Evolutionary conservation across 2,888 invertebrate genomes (phyloP), one percentile per base, ranked within the genome.

Genomic region (Pachymerium ferrugineum): DNA sequence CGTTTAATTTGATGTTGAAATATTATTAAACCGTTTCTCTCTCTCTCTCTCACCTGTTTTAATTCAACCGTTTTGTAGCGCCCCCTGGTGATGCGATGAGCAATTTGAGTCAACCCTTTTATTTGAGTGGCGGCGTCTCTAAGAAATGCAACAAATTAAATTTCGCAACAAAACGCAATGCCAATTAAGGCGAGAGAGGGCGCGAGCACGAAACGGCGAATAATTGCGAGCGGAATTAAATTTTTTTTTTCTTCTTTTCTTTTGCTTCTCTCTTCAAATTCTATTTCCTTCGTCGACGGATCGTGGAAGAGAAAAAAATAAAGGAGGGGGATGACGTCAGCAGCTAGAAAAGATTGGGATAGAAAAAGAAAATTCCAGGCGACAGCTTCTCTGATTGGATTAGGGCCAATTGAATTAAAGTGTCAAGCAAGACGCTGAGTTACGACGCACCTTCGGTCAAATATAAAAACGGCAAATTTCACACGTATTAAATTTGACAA

Each of bases 161-260:
- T 70, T 33, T 70, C 30, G 70, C 70, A 70, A 70, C 70, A 70
- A 70, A 70, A 70, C 33, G 70, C 35, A 33, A 70, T 33, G 70
- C 70, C 31, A 70, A 31, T 70, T 31, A 33, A 33, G 33, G n/a
- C 70, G 70, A 54, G 47, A 54, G 47, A 22, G 47, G 70, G 33
- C 35, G 70, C 70, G 33, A 25, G 70, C 16, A 19, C 70, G 35
- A 70, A 54, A 33, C 31, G 70, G 25, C 31, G 31, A 70, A 70
- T 70, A 70, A 70, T 70, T 70, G 35, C 31, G 33, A 31, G 16
- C 30, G 25, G 70, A 70, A 70, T 70, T 70, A 16, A 70, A 35
- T 70, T 70, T 70, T 70, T 70, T 35, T 33, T 70, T 70, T 30
- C 8, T 70, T 22, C 22, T 68, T 1, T 31, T 35, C 35, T 12